Base-by-base conservation (phyloP, 1,140 invertebrate genomes). In the Listronotus oregonensis region DNA sequence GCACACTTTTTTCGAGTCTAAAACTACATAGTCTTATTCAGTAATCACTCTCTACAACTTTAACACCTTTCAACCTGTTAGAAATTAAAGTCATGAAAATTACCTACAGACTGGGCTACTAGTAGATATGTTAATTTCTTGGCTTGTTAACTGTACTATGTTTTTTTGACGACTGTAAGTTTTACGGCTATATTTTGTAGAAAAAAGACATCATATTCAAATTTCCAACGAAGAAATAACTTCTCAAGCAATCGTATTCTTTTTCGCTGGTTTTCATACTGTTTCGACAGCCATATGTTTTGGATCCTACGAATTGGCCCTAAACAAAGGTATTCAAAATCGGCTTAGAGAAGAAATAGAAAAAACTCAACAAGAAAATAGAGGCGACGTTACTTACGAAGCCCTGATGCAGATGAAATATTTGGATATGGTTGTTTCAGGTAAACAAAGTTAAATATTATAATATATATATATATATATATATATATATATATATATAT, bases 291-390 rank as follows among this genome's bases (percentile, higher is more conserved):
- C 70, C 11, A 44, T 78, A 31, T 61, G 62, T 42, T 79, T 78
- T 64, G 54, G 66, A 17, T 60, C 57, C 6, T 75, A 83, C 66
- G 77, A 80, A 50, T 73, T 88, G 46, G 82, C 84, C 1, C 65
- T 78, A 12, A 77, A 86, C 76, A 82, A 81, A 8, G 81, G 84
- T 10, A 71, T 82, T 34, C 82, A 83, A 67, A 69, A 78, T 46
- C 75, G 67, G 61, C 67, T 82, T 3, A 68, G 71, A 18, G 46
- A 75, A 7, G 79, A 81, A 73, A 72, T 76, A 6, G 39, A 47
- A 31, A 32, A 66, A 43, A 63, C 52, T 31, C 14, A 47, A 8
- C 15, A 58, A 27, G 21, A 27, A 3, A 3, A 5, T 43, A 54
- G 62, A 17, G 61, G 67, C 10, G 56, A 65, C 39, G 21, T 71